Evolutionary conservation across 2,888 invertebrate genomes (phyloP).

Genomic region (Tipula confusa): DNA sequence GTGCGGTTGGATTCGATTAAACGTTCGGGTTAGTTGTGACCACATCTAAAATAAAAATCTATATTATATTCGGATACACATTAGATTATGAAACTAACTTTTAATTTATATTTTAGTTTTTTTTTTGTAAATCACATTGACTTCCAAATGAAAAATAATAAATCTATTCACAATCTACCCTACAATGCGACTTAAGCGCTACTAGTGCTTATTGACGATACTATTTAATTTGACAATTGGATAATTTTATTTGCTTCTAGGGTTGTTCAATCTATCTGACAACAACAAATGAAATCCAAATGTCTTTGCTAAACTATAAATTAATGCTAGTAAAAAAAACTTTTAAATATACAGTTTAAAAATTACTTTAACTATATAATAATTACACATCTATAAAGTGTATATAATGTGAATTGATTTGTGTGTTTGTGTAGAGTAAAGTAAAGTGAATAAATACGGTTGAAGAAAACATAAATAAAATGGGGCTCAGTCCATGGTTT

Average conservation of each 20-base stretch:
- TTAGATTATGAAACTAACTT: not conserved
- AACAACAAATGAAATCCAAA: not conserved
- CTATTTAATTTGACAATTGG: not conserved
- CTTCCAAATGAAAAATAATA: not conserved
- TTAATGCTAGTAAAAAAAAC: not conserved
- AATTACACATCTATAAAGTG: not conserved
- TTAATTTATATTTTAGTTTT: not conserved
- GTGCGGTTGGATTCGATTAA: not conserved
- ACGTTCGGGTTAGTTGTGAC: not conserved
- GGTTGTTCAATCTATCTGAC: no score
- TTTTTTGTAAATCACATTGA: not conserved
- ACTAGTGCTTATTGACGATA: not conserved
- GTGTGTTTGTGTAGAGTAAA: not conserved
- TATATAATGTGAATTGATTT: not conserved
- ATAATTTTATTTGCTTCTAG: not conserved
- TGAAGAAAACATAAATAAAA: not conserved
- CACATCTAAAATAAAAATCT: not conserved
- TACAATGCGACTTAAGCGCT: not conserved
- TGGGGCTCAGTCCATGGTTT: conserved; percentile 21
- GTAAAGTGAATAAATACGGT: not conserved
- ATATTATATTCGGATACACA: not conserved
- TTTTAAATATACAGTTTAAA: not conserved
- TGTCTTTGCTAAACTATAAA: not conserved
- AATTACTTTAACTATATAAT: not conserved
- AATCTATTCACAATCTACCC: not conserved